Percentiles rank a stretch among this genome's conserved stretches.
Evolutionary conservation across 1,140 invertebrate genomes (phyloP).

Genomic region (Forficula auricularia): DNA sequence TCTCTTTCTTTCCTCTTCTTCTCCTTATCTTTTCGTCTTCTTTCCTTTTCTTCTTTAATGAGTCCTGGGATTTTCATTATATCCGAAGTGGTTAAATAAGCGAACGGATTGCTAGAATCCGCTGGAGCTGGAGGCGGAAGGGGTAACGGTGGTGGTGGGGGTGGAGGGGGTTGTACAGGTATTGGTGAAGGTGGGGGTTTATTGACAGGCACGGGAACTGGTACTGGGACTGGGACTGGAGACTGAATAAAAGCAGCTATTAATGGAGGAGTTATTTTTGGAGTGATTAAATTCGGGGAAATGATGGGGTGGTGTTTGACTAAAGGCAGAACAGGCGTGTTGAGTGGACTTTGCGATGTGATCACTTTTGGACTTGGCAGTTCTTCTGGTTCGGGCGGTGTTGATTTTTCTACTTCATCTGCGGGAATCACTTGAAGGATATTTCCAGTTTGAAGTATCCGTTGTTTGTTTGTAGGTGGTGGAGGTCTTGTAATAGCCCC

Average conservation of each 20-base stretch:
- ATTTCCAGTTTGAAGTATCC: conserved; percentile 22
- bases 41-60: conserved; percentile 27
- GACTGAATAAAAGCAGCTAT: no score
- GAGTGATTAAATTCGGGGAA: conserved; percentile 6
- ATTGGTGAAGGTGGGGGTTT: conserved; percentile 8
- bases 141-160: conserved; percentile 17
- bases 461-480: conserved; percentile 11
- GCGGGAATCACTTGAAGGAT: conserved; percentile 21
- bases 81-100: conserved; percentile 12
- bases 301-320: neutral
- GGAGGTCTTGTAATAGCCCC: conserved; percentile 12
- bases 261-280: neutral
- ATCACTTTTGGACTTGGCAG: conserved; percentile 1
- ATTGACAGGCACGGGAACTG: conserved; percentile 10
- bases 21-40: conserved; percentile 20
- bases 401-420: neutral
- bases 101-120: conserved; percentile 8
- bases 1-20: conserved; percentile 23
- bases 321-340: neutral
- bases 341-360: neutral
- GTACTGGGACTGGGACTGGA: conserved; percentile 10
- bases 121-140: conserved; percentile 12
- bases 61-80: conserved; percentile 24
- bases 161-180: conserved; percentile 3
- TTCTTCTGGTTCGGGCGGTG: neutral